Evolutionary conservation across 1,140 invertebrate genomes (phyloP), one percentile per base, ranked within the genome.

Genomic region (Cecropterus lyciades): DNA sequence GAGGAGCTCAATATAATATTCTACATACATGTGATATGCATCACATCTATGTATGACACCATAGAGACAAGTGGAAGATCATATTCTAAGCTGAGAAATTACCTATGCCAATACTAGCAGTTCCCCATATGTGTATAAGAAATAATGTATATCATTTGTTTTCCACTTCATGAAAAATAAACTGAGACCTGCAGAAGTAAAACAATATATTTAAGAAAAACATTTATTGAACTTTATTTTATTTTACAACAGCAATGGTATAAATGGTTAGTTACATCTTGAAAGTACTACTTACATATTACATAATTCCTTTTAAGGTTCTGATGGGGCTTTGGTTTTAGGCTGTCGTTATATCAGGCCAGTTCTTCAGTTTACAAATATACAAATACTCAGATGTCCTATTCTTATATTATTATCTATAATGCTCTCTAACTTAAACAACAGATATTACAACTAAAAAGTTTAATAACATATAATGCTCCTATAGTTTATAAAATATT

Each of bases 171-270:
- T n/a, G n/a, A n/a, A n/a, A n/a, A n/a, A n/a, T n/a, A n/a, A n/a
- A n/a, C n/a, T n/a, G n/a, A n/a, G n/a, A n/a, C n/a, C n/a, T n/a
- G n/a, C n/a, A n/a, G n/a, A 43, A 60, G 7, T 14, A 37, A n/a
- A 16, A 67, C 52, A 11, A 59, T 33, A 33, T 65, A 37, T 33
- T 67, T 10, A 40, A n/a, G 37, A 75, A 83, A 86, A 87, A 85
- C 84, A 87, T 89, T 85, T 89, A 87, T 79, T 84, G 71, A 80
- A 79, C 66, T 85, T 85, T 27, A 33, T 33, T 33, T 27, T 79
- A 77, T 73, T 80, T 76, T 78, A 89, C 84, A 88, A 86, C 82
- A 86, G 79, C 80, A 76, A 80, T 75, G 68, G 77, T 84, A 81
- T 75, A 80, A 77, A 78, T 62, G 75, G 40, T 76, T 70, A 73